Evolutionary conservation across 2,888 invertebrate genomes (phyloP).

Genomic region (Heliconius hortense): DNA sequence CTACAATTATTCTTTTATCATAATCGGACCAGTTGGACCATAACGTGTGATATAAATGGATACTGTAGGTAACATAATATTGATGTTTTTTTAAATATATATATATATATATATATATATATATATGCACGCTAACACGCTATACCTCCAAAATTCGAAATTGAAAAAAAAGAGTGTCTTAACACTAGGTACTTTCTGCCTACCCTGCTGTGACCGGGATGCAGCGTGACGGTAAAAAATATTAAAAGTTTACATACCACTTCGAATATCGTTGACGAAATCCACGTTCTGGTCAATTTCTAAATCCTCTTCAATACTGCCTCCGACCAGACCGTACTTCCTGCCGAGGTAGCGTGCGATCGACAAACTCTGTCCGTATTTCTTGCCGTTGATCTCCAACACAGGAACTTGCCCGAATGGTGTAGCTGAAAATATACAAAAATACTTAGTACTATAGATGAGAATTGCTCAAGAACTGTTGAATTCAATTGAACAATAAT

Average conservation of each 20-base stretch:
- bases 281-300: slow-evolving; percentile 84
- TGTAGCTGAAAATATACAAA: slow-evolving; percentile 62
- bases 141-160: neutral
- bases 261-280: slow-evolving; percentile 82
- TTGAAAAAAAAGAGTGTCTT: neutral
- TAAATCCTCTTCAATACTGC: slow-evolving; percentile 80
- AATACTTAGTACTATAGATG: too few species aligned
- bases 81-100: neutral
- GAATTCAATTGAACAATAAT: too few species aligned
- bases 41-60: neutral
- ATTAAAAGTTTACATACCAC: slow-evolving; percentile 60
- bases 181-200: neutral
- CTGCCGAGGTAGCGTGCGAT: slow-evolving; percentile 84
- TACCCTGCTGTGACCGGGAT: neutral
- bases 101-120: too few species aligned
- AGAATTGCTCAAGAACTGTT: too few species aligned
- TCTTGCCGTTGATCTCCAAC: slow-evolving; percentile 83
- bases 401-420: slow-evolving; percentile 85
- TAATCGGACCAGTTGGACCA: neutral
- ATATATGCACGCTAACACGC: too few species aligned
- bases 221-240: neutral
- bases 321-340: slow-evolving; percentile 81
- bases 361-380: slow-evolving; percentile 82
- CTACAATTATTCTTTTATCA: too few species aligned
- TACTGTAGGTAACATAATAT: neutral